Conservation (phyloP, 2,888 invertebrate genomes). For the Laothoe populi region DNA sequence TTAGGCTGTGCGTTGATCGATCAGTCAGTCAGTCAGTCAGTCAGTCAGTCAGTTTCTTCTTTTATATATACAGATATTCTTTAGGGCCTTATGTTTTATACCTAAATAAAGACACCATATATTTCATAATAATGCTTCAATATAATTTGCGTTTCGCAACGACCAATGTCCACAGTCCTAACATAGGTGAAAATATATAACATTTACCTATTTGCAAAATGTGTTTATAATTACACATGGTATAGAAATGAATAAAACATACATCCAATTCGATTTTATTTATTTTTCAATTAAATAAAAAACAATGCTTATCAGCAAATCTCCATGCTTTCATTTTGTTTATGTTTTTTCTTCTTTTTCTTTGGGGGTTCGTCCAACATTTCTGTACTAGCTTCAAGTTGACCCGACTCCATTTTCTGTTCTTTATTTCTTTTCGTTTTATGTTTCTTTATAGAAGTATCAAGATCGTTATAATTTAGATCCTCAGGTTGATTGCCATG, state of each 20-base stretch:
- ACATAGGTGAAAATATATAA: too few relatives aligned
- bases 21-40: too few relatives aligned
- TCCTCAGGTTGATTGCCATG: slow-evolving; percentile 24
- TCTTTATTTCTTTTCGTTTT: slow-evolving; percentile 30
- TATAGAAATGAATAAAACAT: slow-evolving; percentile 5
- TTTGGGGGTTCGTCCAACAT: slow-evolving; percentile 28
- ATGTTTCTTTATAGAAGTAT: slow-evolving; percentile 26
- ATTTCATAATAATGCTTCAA: too few relatives aligned
- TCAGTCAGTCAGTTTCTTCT: too few relatives aligned
- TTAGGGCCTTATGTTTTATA: too few relatives aligned
- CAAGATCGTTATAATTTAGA: neutral
- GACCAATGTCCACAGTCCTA: neutral
- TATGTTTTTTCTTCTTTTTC: slow-evolving; percentile 43
- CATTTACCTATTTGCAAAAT: slow-evolving; percentile 8
- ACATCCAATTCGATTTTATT: neutral
- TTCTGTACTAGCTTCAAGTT: slow-evolving; percentile 10
- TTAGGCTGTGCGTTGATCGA: too few relatives aligned
- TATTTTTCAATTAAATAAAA: neutral
- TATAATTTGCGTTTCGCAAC: neutral
- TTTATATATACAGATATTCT: too few relatives aligned
- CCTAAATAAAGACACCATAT: too few relatives aligned
- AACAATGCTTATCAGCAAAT: neutral
- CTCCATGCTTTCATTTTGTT: slow-evolving; percentile 20
- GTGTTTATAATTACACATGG: neutral
- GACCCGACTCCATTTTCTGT: slow-evolving; percentile 23